Evolutionary conservation across 2,797 vertebrate genomes (phyloP), one percentile per base, ranked within the genome.

Genomic region (Astyanax mexicanus): DNA sequence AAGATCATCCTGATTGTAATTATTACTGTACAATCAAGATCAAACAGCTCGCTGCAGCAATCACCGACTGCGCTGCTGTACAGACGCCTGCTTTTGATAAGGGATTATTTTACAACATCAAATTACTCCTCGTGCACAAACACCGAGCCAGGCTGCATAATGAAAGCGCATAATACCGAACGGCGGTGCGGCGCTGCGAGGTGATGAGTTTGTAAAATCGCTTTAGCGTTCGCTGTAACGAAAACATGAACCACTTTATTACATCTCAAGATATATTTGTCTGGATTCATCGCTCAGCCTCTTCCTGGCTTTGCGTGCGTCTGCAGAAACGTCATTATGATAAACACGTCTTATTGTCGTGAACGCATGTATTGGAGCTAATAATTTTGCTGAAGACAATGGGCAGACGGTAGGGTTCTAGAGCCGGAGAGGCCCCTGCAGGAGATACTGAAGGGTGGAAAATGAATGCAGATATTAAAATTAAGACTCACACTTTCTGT

Each of bases 21-120:
- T 77, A 81, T 74, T 37, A 75, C 67, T 68, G 60, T 74, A 76
- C 72, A 80, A 80, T 81, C 79, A 74, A 74, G 69, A 76, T 78
- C 71, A 75, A 75, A 75, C 69, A 21, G 65, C 75, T 49, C 72
- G 23, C 55, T 27, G 23, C 74, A 44, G 74, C 57, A 72, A 66
- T 74, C 47, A 38, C 19, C 7, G 10, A 11, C 29, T 45, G 17
- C 51, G 38, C 68, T 61, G 64, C 65, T 61, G 58, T 55, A 64
- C 44, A 58, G 66, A 66, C 42, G 25, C 44, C 9, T 51, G 66
- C 67, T 12, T 78, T 57, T 76, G 72, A 83, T 69, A 57, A 74
- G 32, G 55, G 69, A 25, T 42, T 75, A 51, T 76, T 69, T 62
- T 55, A 73, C 52, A 69, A 77, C 79, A 77, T 82, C 60, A 74